A percentile compares a stretch with the other conserved stretches of the same genome.
These are phyloP conservation scores for Glaucopsyche alexis DNA, from an alignment of 2,888 invertebrate genomes.

Conservation along the genomic window DNA sequence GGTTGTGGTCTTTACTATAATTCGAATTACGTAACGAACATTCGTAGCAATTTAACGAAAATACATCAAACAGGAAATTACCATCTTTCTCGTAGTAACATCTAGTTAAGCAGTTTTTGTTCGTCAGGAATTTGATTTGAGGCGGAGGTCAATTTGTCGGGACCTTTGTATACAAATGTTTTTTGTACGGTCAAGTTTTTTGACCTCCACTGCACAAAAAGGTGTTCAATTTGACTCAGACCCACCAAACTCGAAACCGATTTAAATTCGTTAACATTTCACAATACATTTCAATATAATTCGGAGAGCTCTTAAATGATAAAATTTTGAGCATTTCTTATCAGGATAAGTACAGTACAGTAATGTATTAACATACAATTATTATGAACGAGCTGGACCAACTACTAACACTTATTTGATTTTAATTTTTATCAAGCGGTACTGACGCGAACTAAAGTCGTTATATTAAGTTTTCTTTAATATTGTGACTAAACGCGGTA, in stretches of 20 bases:
- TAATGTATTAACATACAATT: constrained; percentile 13
- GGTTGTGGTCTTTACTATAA: background rate
- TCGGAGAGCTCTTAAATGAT: background rate
- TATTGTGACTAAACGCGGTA: background rate
- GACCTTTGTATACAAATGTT: constrained; percentile 18
- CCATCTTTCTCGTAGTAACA: background rate
- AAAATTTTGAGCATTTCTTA: background rate
- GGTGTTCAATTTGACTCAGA: background rate
- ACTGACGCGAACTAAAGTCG: background rate
- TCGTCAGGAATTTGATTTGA: constrained; percentile 7
- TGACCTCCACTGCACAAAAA: constrained; percentile 4
- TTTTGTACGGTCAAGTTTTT: constrained; percentile 9
- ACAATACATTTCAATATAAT: background rate
- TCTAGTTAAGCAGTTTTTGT: constrained; percentile 10
- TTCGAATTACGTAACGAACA: too few species aligned
- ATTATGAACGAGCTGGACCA: background rate
- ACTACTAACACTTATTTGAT: background rate
- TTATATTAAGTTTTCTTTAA: background rate
- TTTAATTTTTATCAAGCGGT: background rate
- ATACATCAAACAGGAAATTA: background rate
- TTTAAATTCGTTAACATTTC: constrained; percentile 10
- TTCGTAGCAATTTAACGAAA: too few species aligned
- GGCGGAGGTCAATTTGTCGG: constrained; percentile 13
- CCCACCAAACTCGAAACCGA: background rate
- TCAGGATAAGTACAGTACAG: background rate